Percentiles rank a stretch among this genome's conserved stretches.
Evolutionary conservation across 2,888 invertebrate species (phyloP).

Genomic region (Rotaria socialis): DNA sequence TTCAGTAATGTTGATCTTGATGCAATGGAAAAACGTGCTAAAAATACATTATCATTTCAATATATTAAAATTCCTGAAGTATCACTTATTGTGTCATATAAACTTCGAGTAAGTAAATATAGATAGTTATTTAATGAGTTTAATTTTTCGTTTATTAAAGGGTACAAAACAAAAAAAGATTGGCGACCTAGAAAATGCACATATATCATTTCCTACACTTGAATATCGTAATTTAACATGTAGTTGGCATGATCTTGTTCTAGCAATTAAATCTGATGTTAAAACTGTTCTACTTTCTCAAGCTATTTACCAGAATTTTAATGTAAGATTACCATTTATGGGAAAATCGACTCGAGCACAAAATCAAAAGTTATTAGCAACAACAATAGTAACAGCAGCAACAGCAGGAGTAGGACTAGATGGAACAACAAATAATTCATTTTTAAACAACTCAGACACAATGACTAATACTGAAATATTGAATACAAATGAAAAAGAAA

Average conservation of each 20-base stretch:
- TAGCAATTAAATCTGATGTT: constrained; percentile 57
- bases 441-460: neutral
- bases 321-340: constrained; percentile 18
- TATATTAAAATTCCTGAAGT: constrained; percentile 97
- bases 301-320: constrained; percentile 2
- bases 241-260: constrained; percentile 94
- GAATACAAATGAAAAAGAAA: neutral
- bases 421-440: neutral
- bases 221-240: constrained; percentile 98
- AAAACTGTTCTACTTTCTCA: constrained; percentile 42
- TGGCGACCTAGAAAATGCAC: constrained; percentile 87
- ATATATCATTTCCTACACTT: constrained; percentile 84
- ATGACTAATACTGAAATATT: neutral
- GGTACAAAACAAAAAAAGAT: constrained; percentile 70
- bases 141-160: neutral
- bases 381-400: neutral
- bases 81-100: constrained; percentile 71
- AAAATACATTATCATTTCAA: constrained; percentile 94
- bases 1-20: constrained; percentile 43
- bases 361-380: constrained; percentile 6
- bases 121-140: neutral
- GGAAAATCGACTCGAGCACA: neutral
- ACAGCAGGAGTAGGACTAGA: neutral
- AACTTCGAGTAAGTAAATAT: constrained; percentile 52
- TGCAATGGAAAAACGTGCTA: constrained; percentile 76